phyloP scores from a whole-genome alignment of 1,140 invertebrate species.

The Manduca sexta region DNA sequence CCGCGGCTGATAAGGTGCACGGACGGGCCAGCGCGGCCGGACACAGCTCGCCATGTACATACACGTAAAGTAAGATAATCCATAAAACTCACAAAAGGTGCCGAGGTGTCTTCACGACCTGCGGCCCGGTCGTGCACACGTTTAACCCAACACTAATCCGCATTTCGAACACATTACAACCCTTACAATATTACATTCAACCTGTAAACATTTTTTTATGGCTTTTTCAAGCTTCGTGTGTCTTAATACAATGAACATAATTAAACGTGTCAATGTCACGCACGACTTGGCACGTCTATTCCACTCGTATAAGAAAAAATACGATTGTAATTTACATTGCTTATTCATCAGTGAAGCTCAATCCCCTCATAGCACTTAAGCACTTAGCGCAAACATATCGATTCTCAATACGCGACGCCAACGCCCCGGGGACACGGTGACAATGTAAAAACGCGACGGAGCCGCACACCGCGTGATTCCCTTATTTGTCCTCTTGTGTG shows the following conservation, averaged over 20 bases:
- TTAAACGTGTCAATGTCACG: too few species aligned
- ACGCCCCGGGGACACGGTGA: constrained; percentile 51
- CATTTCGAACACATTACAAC: too few species aligned
- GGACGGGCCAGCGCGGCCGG: constrained; percentile 42
- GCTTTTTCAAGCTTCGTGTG: too few species aligned
- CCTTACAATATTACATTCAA: too few species aligned
- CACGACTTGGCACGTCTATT: background rate
- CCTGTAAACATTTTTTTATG: too few species aligned
- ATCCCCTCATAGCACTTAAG: constrained; percentile 66
- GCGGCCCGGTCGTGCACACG: constrained; percentile 24
- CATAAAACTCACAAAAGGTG: constrained; percentile 66
- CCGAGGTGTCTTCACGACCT: constrained; percentile 53
- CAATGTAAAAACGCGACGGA: constrained; percentile 62
- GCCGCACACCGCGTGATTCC: constrained; percentile 49
- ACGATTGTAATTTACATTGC: constrained; percentile 50
- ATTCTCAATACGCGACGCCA: constrained; percentile 49
- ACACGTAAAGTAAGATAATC: constrained; percentile 62
- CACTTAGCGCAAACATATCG: constrained; percentile 69
- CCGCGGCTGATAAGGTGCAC: constrained; percentile 46
- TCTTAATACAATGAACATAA: too few species aligned
- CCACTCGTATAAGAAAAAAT: constrained; percentile 3
- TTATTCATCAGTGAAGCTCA: constrained; percentile 62
- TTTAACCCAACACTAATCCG: too few species aligned
- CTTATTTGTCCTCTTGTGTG: constrained; percentile 52
- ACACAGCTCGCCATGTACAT: constrained; percentile 58